Evolutionary conservation across 2,888 invertebrate genomes (phyloP).

Genomic region (Lasioglossum lativentre): DNA sequence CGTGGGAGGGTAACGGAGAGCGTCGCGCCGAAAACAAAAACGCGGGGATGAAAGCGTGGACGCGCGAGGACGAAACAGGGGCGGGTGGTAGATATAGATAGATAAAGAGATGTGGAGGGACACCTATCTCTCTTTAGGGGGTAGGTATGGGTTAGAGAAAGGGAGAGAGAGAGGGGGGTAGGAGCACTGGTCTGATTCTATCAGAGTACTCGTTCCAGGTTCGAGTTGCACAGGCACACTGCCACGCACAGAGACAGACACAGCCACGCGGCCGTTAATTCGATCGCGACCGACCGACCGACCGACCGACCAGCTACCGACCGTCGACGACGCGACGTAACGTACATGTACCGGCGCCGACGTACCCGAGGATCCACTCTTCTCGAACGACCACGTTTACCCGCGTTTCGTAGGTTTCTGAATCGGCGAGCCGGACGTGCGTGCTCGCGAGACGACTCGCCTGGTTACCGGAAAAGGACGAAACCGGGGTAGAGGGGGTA

Average conservation of each 20-base stretch:
- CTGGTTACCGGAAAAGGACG: slow-evolving; percentile 58
- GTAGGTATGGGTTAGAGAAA: background rate
- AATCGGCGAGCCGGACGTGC: slow-evolving; percentile 65
- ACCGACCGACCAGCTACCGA: background rate
- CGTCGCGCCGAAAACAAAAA: slow-evolving; percentile 5
- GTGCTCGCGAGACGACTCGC: slow-evolving; percentile 55
- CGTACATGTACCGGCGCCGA: slow-evolving; percentile 17
- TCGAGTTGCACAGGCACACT: slow-evolving; percentile 33
- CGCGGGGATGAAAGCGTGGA: background rate
- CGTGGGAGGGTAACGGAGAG: background rate
- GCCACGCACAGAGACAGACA: slow-evolving; percentile 27
- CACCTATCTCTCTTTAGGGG: background rate
- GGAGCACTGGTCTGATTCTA: background rate
- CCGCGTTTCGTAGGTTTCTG: slow-evolving; percentile 67
- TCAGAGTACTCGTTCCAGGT: background rate
- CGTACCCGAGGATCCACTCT: slow-evolving; percentile 22
- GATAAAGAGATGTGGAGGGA: background rate
- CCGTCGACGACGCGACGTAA: background rate
- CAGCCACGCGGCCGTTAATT: slow-evolving; percentile 17
- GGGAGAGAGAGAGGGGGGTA: background rate
- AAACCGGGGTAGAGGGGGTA: slow-evolving; percentile 27
- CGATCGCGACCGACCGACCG: slow-evolving; percentile 25
- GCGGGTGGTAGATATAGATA: background rate
- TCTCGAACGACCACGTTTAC: slow-evolving; percentile 64
- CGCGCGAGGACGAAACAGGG: background rate